Evolutionary conservation across 92 coral and sea anemone species (phyloP).

Genomic region (Zoanthus solanderi): DNA sequence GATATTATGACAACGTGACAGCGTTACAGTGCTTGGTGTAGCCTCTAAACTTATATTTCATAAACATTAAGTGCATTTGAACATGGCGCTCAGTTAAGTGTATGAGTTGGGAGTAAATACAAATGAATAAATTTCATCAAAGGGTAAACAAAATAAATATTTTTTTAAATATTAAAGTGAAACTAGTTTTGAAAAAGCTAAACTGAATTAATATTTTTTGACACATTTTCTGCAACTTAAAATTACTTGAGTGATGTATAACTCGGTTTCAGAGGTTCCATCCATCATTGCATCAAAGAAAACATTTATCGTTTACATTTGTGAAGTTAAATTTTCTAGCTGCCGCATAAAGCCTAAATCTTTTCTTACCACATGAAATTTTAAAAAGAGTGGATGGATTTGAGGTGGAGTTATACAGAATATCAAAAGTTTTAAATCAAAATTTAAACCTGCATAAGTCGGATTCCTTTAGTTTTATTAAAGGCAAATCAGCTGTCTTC

Average conservation of each 20-base stretch:
- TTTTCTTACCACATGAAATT: not conserved
- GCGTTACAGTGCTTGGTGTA: not conserved
- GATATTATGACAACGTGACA: not conserved
- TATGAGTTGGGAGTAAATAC: too few relatives aligned
- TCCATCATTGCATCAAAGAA: not conserved
- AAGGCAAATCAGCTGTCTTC: too few relatives aligned
- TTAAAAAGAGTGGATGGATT: not conserved
- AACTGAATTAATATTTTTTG: not conserved
- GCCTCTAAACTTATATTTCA: not conserved
- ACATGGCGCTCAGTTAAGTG: too few relatives aligned
- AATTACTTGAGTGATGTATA: not conserved
- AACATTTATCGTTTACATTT: not conserved
- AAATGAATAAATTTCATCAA: too few relatives aligned
- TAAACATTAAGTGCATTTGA: too few relatives aligned
- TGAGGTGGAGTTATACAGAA: constrained; percentile 36
- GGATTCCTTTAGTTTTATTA: too few relatives aligned
- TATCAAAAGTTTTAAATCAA: not conserved
- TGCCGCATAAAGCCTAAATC: not conserved
- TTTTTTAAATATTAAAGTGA: too few relatives aligned
- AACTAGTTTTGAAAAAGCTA: not conserved
- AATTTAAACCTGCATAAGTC: not conserved
- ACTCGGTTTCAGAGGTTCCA: not conserved
- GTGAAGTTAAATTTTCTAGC: not conserved
- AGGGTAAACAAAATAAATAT: too few relatives aligned
- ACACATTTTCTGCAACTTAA: not conserved